Conservation (phyloP, 2,888 invertebrate genomes). For the Melinaea marsaeus region DNA sequence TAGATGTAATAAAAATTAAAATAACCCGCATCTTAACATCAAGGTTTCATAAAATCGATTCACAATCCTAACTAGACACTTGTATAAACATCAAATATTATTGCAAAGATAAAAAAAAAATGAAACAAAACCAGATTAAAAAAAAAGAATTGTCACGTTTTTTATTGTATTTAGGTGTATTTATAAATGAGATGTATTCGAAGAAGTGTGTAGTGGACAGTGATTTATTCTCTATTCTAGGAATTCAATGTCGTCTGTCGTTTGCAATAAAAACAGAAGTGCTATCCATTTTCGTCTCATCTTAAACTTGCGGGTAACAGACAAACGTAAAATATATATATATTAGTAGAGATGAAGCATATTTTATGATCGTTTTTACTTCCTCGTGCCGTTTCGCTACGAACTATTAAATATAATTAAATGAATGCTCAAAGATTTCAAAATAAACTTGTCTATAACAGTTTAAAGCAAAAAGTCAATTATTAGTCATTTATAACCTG, state of each 20-base stretch:
- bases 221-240: constrained; percentile 25
- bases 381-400: too few species aligned
- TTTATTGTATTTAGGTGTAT: background rate
- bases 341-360: too few species aligned
- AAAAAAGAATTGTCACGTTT: background rate
- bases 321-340: too few species aligned
- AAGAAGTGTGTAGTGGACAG: background rate
- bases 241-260: constrained; percentile 16
- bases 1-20: constrained; percentile 1
- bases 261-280: constrained; percentile 3
- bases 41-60: constrained; percentile 18
- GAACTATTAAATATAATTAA: too few species aligned
- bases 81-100: constrained; percentile 22
- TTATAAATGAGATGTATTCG: constrained; percentile 4
- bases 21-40: constrained; percentile 16
- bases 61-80: constrained; percentile 24
- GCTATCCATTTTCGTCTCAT: too few species aligned
- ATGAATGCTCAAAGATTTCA: too few species aligned
- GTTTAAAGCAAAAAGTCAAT: too few species aligned
- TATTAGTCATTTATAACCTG: too few species aligned
- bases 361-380: too few species aligned
- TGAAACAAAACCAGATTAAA: background rate
- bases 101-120: background rate
- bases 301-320: too few species aligned
- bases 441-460: too few species aligned